Base-by-base conservation (phyloP, 2,113 vertebrate species). In the Lagopus muta region DNA sequence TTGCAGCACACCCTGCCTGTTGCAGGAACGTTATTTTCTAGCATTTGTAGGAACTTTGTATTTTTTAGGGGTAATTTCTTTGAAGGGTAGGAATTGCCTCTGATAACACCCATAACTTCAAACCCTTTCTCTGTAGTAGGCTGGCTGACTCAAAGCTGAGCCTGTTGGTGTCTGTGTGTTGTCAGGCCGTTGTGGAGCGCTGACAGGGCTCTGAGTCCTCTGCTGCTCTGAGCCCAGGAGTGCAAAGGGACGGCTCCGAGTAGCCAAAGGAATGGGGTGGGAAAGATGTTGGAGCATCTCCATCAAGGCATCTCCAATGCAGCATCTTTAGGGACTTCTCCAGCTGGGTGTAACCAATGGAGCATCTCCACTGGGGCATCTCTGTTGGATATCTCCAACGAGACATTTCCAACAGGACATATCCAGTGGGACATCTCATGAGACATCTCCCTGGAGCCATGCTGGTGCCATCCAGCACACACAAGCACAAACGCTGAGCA, bases 241-340 rank as follows among this genome's bases (percentile, higher is more conserved):
- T 4, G 8, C 57, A 55, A 83, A 90, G 47, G 21, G 42, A 13
- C 1, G 5, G 11, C 58, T 64, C 42, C 25, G n/a, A 74, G 47
- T 11, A 77, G 28, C 28, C 73, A 17, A 4, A 21, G 17, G 43
- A 77, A 75, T 0, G 0, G 0, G 10, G 27, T 55, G 62, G 57
- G 21, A 74, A 88, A 36, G 42, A 10, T 0, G 0, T 24, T 71
- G 3, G 50, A 57, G 18, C 62, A 50, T 78, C 74, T 78, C 36
- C 36, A 64, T 1, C 0, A 0, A 32, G 43, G 6, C 22, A 48
- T 15, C 36, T 91, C 28, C 55, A 36, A 1, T 1, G n/a, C 18
- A 13, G 11, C 28, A 36, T 16, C 38, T 66, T 66, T 19, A 22
- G 2, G 43, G 43, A 15, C 62, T 45, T 19, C 27, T 64, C 30